Percentiles rank a stretch among this genome's conserved stretches.
Conservation (phyloP, 2,113 vertebrate genomes). For the Perccottus glenii region DNA sequence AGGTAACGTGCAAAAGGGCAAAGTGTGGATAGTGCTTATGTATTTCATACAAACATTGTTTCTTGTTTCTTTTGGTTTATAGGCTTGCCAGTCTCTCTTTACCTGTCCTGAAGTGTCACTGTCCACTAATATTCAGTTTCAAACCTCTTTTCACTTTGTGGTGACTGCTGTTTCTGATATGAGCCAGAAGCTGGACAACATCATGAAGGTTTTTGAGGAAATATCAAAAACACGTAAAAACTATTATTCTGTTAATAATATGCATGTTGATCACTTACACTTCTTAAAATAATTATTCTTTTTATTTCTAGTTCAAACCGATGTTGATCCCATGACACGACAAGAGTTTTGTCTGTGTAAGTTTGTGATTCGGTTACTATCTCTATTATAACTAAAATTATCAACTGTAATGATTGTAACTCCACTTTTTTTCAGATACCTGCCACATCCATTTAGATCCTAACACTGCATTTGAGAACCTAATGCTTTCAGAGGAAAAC, state of each 20-base stretch:
- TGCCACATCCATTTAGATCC: slow-evolving; percentile 41
- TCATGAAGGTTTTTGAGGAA: slow-evolving; percentile 12
- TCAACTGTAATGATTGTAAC: background rate
- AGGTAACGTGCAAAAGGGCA: slow-evolving; percentile 29
- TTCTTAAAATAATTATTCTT: background rate
- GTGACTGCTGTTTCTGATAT: slow-evolving; percentile 25
- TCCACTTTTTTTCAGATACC: slow-evolving; percentile 25
- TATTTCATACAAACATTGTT: background rate
- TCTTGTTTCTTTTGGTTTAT: background rate
- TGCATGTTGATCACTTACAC: accelerated
- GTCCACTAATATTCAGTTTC: slow-evolving; percentile 1
- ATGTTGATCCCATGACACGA: slow-evolving; percentile 35
- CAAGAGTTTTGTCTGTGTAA: slow-evolving; percentile 42
- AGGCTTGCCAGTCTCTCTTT: slow-evolving; percentile 28
- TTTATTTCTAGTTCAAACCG: slow-evolving; percentile 25
- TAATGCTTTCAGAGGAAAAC: slow-evolving; percentile 54
- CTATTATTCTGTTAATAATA: background rate
- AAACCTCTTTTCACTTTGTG: slow-evolving; percentile 32
- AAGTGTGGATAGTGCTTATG: background rate
- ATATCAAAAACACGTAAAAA: slow-evolving; percentile 36
- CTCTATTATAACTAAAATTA: background rate
- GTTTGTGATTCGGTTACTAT: background rate
- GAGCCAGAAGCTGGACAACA: slow-evolving; percentile 29
- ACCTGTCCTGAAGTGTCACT: background rate
- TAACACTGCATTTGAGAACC: slow-evolving; percentile 54